Conservation (phyloP, 2,113 vertebrate species). For the Lota lota region DNA sequence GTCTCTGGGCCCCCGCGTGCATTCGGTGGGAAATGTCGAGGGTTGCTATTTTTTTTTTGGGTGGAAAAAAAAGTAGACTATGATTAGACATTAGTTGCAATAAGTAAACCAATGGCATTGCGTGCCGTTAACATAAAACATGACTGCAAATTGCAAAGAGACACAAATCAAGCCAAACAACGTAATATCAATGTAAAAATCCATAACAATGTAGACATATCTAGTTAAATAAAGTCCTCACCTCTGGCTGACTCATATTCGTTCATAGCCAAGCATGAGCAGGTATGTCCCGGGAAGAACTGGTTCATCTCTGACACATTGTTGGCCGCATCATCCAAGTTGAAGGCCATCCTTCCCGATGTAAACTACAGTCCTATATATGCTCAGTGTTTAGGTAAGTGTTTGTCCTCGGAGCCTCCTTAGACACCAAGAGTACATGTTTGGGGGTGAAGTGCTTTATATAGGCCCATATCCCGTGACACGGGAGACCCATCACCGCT, state of each 20-base stretch:
- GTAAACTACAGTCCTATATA: background rate
- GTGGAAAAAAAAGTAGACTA: background rate
- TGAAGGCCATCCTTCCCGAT: constrained; percentile 21
- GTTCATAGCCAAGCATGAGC: constrained; percentile 20
- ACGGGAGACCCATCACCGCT: constrained; percentile 8
- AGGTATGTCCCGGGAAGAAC: constrained; percentile 35
- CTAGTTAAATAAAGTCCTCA: constrained; percentile 28
- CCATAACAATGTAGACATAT: background rate
- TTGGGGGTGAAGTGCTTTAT: constrained; percentile 37
- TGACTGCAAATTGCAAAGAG: no score
- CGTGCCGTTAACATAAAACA: no score
- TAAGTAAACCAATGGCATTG: no score
- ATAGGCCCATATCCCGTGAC: constrained; percentile 15
- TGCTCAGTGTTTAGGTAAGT: background rate
- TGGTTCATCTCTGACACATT: constrained; percentile 15
- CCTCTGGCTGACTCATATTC: constrained; percentile 34
- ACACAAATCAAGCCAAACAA: no score
- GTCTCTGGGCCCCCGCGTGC: constrained; percentile 24
- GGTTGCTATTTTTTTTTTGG: constrained; percentile 10
- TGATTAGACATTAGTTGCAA: no score
- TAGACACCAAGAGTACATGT: constrained; percentile 1
- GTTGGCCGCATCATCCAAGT: constrained; percentile 24
- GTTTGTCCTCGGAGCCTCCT: no score
- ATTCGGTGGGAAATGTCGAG: background rate
- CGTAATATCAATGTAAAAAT: background rate